Evolutionary conservation across 2,797 vertebrate genomes (phyloP).

Genomic region (Phoeniculus purpureus): DNA sequence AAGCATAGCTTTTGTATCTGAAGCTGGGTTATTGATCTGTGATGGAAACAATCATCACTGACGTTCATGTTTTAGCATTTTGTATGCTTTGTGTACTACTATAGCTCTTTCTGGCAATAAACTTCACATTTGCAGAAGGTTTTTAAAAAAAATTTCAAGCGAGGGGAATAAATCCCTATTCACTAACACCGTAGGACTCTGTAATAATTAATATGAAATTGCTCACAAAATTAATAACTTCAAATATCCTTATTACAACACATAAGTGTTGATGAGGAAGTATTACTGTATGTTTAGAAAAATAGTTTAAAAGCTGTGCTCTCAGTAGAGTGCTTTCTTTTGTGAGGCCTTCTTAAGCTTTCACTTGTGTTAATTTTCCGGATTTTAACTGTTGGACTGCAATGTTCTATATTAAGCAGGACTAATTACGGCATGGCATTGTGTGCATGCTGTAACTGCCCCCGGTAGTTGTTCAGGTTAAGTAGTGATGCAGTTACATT

Average conservation of each 20-base stretch:
- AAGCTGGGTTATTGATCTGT: neutral
- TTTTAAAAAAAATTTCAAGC: neutral
- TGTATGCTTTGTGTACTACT: neutral
- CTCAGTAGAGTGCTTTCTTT: neutral
- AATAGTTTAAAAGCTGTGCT: neutral
- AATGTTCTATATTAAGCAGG: neutral
- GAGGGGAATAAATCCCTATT: neutral
- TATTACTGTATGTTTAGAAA: neutral
- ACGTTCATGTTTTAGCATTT: neutral
- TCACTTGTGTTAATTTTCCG: neutral
- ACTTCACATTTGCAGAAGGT: neutral
- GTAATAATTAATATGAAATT: neutral
- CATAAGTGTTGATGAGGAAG: neutral
- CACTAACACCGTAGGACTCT: neutral
- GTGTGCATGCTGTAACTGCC: rapidly evolving
- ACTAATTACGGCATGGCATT: rapidly evolving
- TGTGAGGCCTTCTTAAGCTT: neutral
- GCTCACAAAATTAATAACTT: neutral
- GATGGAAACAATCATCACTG: neutral
- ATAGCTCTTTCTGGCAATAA: neutral
- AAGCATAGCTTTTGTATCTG: neutral
- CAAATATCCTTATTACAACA: neutral
- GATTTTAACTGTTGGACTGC: neutral
- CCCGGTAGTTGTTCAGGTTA: rapidly evolving
- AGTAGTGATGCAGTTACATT: neutral